A percentile compares a stretch with the other conserved stretches of the same genome.
Conservation (phyloP, 2,797 vertebrate genomes). For the Acestrorhynchus altus region DNA sequence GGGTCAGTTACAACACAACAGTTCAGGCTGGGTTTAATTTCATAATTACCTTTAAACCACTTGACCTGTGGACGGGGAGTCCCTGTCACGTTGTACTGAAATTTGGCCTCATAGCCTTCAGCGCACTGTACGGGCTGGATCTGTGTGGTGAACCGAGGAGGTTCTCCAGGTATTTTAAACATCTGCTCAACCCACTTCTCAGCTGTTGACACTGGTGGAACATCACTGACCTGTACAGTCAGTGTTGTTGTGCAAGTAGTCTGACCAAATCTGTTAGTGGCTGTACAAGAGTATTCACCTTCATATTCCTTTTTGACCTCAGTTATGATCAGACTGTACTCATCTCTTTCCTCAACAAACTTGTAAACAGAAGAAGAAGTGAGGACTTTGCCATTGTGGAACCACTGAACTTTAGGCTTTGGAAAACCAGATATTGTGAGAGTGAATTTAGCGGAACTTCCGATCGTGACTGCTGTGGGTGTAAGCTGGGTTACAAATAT, state of each 20-base stretch:
- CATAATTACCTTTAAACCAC: conserved; percentile 85
- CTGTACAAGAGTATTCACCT: conserved; percentile 87
- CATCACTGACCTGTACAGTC: conserved; percentile 75
- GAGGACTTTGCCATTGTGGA: conserved; percentile 81
- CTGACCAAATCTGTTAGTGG: conserved; percentile 84
- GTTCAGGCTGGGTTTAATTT: conserved; percentile 74
- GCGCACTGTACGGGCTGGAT: conserved; percentile 76
- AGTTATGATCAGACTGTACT: conserved; percentile 86
- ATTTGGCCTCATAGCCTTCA: conserved; percentile 77
- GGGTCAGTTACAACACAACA: conserved; percentile 75
- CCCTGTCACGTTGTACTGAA: conserved; percentile 80
- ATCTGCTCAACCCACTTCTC: conserved; percentile 81
- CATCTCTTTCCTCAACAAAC: conserved; percentile 83
- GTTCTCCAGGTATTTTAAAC: conserved; percentile 77
- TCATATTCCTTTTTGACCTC: conserved; percentile 80
- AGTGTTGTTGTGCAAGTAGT: conserved; percentile 83
- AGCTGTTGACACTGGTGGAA: conserved; percentile 69
- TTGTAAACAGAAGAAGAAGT: conserved; percentile 77
- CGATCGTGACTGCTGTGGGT: conserved; percentile 74
- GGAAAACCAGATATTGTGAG: conserved; percentile 85
- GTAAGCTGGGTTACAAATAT: conserved; percentile 84
- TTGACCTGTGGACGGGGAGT: conserved; percentile 79
- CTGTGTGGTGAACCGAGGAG: conserved; percentile 80
- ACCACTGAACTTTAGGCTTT: conserved; percentile 88
- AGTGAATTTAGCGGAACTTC: conserved; percentile 84